Conservation (phyloP, 2,888 invertebrate species). For the Hypselothyrea guttata region DNA sequence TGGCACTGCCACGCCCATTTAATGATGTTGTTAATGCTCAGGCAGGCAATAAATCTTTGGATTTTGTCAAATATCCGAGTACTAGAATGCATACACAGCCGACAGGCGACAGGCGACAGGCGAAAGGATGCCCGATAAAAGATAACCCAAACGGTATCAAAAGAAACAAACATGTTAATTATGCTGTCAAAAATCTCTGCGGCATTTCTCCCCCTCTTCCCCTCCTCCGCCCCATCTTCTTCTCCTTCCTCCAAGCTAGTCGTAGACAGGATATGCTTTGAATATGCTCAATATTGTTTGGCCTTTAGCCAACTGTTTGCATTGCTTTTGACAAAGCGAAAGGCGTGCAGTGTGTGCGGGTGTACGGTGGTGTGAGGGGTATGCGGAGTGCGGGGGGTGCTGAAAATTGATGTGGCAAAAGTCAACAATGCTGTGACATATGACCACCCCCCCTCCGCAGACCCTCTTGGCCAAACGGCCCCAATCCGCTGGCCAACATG, state of each 20-base stretch:
- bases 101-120: slow-evolving; percentile 1
- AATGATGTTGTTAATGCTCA: slow-evolving; percentile 45
- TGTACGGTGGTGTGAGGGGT: too few relatives aligned
- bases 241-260: too few relatives aligned
- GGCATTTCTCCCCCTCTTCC: too few relatives aligned
- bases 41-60: slow-evolving; percentile 41
- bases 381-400: too few relatives aligned
- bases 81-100: background rate
- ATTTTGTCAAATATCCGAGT: slow-evolving; percentile 26
- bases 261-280: slow-evolving; percentile 13
- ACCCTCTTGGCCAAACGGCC: too few relatives aligned
- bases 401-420: slow-evolving; percentile 44
- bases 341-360: background rate
- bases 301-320: background rate
- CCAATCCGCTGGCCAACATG: slow-evolving; percentile 17
- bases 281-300: slow-evolving; percentile 33
- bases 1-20: slow-evolving; percentile 28
- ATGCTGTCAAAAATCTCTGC: slow-evolving; percentile 39
- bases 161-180: slow-evolving; percentile 41
- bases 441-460: slow-evolving; percentile 17
- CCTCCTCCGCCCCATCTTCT: too few relatives aligned
- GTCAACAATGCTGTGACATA: slow-evolving; percentile 47
- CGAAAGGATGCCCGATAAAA: slow-evolving; percentile 1
- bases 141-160: background rate
- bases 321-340: too few relatives aligned